phyloP scores from a whole-genome alignment of 1,140 invertebrate species.

The Zaprionus capensis region DNA sequence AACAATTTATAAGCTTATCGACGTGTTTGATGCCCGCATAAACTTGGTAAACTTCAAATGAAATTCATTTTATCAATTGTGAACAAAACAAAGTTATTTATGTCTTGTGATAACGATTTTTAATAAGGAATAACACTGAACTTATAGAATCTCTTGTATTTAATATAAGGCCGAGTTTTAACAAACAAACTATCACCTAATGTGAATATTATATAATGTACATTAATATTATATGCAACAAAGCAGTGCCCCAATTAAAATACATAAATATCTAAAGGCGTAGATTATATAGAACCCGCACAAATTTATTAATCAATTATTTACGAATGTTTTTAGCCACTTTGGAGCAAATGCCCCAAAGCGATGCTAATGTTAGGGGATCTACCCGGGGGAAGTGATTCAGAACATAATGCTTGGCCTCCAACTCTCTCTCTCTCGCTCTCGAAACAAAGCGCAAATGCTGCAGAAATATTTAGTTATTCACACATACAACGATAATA shows the following conservation, averaged over 20 bases:
- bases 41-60: neutral
- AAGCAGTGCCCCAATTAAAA: neutral
- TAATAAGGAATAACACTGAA: too few relatives aligned
- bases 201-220: too few relatives aligned
- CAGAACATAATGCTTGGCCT: neutral
- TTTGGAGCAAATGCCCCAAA: conserved; percentile 2
- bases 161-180: too few relatives aligned
- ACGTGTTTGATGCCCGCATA: neutral
- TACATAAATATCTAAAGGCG: neutral
- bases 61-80: conserved; percentile 5
- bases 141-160: too few relatives aligned
- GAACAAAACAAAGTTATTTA: neutral
- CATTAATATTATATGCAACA: neutral
- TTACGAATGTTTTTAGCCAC: conserved; percentile 7
- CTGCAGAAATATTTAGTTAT: conserved; percentile 79
- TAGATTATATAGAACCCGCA: neutral
- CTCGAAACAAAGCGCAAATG: conserved; percentile 54
- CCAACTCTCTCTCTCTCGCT: neutral
- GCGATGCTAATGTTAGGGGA: neutral
- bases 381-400: neutral
- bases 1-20: conserved; percentile 28
- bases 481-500: conserved; percentile 30
- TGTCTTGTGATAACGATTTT: too few relatives aligned
- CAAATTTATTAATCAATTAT: conserved; percentile 13
- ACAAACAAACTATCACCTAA: too few relatives aligned